phyloP scores from a whole-genome alignment of 2,797 vertebrate species.

The Botia kubotai region DNA sequence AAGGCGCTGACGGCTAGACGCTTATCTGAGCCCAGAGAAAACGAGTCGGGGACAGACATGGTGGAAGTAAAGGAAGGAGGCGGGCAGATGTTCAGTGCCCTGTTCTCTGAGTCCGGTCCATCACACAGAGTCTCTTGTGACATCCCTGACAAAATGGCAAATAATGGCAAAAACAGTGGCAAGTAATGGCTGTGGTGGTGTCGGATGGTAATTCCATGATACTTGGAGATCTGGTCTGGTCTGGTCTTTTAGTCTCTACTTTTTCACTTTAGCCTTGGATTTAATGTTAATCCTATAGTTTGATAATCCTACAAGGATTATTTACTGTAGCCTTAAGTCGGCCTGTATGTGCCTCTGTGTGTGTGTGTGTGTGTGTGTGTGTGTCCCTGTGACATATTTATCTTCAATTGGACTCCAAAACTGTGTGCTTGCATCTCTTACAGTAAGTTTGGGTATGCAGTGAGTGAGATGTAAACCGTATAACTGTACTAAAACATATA shows the following conservation, averaged over 20 bases:
- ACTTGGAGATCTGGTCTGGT: background rate
- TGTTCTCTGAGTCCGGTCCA: conserved; percentile 16
- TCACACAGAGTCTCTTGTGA: conserved; percentile 24
- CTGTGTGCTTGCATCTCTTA: too few species aligned
- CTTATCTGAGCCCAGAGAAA: conserved; percentile 53
- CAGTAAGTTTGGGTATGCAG: too few species aligned
- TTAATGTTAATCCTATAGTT: background rate
- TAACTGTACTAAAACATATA: too few species aligned
- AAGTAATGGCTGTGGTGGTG: background rate
- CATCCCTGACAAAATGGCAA: background rate
- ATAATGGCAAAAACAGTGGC: too few species aligned
- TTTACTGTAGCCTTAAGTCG: background rate
- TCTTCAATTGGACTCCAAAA: too few species aligned
- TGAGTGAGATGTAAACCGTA: too few species aligned
- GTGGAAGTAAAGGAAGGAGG: conserved; percentile 11
- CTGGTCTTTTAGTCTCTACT: background rate
- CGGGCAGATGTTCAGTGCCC: conserved; percentile 11
- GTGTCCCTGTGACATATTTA: too few species aligned
- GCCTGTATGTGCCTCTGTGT: too few species aligned
- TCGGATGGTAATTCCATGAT: background rate
- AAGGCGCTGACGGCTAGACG: conserved; percentile 58
- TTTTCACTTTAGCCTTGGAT: background rate
- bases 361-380: too few species aligned
- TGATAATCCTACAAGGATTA: background rate
- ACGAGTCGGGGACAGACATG: conserved; percentile 34